phyloP scores from a whole-genome alignment of 2,113 vertebrate species.

The Lonchura striata region DNA sequence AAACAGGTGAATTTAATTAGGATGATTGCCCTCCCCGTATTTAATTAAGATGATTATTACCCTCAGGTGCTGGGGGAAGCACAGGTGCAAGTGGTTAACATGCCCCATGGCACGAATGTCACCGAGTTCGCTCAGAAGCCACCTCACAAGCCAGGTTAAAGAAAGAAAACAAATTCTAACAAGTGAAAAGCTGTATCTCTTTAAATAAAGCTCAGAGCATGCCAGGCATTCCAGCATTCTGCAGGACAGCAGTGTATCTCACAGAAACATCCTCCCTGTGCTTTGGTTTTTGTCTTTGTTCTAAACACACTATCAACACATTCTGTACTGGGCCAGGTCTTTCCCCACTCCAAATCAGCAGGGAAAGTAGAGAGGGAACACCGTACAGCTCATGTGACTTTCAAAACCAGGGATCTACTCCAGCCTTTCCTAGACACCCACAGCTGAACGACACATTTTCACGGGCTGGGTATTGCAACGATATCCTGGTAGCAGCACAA shows the following conservation, averaged over 20 bases:
- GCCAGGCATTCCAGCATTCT: fast-evolving
- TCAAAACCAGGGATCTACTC: not conserved
- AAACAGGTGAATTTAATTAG: not conserved
- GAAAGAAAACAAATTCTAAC: not conserved
- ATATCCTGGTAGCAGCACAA: not conserved
- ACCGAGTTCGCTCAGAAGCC: fast-evolving
- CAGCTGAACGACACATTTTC: not conserved
- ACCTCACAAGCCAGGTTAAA: not conserved
- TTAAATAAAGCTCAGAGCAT: not conserved
- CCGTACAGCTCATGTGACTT: not conserved
- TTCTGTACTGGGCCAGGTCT: not conserved
- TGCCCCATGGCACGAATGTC: fast-evolving
- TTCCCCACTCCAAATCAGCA: not conserved
- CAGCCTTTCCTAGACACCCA: not conserved
- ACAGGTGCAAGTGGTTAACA: not conserved
- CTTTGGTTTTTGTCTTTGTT: not conserved
- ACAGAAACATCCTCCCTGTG: fast-evolving
- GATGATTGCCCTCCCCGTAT: not conserved
- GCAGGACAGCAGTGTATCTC: too few relatives aligned
- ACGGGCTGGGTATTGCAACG: not conserved
- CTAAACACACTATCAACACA: not conserved
- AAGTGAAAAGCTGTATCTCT: not conserved
- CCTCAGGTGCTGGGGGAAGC: not conserved
- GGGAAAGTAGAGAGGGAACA: not conserved
- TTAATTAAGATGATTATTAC: not conserved